Evolutionary conservation across 2,888 invertebrate genomes (phyloP), one percentile per base, ranked within the genome.

Genomic region (Choreutis nemorana): DNA sequence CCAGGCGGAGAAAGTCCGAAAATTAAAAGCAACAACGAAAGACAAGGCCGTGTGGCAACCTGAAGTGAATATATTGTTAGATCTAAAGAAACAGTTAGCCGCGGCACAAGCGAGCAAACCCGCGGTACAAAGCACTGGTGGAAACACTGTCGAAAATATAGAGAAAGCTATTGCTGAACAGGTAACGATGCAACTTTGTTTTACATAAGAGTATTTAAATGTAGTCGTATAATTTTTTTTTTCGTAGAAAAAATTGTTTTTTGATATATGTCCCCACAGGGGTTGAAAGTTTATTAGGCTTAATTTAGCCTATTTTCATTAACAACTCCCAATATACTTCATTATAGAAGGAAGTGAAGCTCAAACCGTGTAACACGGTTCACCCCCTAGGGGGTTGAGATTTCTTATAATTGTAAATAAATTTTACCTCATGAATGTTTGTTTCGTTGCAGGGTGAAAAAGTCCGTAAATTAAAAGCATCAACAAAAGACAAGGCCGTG

Each of bases 41-140:
- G 86, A 87, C 38, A 94, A 94, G 60, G 48, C 83, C 0, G 83
- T 85, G 0, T 88, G 91, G 84, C 87, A 90, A 50, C 88, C 88
- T 1, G 90, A 91, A 59, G 89, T 95, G 0, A 81, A 82, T 11
- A 83, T 83, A 39, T 71, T 95, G 26, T 53, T 94, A 10, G 82
- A 84, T 3, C 63, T 94, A n/a, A 95, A 95, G 65, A 83, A 85
- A 39, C 82, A 87, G 51, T 66, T 93, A 8, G 60, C 80, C 0
- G 39, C 47, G 0, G 56, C 54, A 4, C 53, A 51, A 16, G 33
- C 41, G 25, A 35, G 30, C 13, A n/a, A n/a, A n/a, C 21, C 29
- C 24, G 24, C 32, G n/a, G 12, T 35, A 23, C 18, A 29, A 6
- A 28, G 38, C 5, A 33, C 38, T 22, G 26, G 24, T 2, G 38